Evolutionary conservation across 1,140 invertebrate species (phyloP).

Genomic region (Ditylenchus dipsaci): DNA sequence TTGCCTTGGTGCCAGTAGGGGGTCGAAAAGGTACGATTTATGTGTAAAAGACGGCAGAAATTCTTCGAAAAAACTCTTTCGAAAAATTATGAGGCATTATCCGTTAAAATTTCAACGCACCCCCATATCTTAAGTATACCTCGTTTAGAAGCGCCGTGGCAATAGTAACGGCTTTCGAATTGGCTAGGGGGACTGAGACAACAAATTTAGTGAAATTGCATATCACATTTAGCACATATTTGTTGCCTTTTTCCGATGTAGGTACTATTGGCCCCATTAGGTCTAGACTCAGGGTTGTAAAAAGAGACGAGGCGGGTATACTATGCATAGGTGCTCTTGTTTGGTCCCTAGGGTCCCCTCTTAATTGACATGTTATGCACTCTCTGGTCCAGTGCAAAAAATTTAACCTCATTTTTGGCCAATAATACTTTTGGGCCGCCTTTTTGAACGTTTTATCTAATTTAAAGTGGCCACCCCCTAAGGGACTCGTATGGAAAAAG

Average conservation of each 20-base stretch:
- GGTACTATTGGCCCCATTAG: slow-evolving; percentile 17
- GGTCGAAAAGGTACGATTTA: slow-evolving; percentile 18
- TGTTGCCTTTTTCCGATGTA: slow-evolving; percentile 5
- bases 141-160: slow-evolving; percentile 21
- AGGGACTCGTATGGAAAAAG: slow-evolving; percentile 7
- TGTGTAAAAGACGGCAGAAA: slow-evolving; percentile 8
- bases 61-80: slow-evolving; percentile 18
- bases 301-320: slow-evolving; percentile 1
- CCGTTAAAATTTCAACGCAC: slow-evolving; percentile 10
- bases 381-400: background rate
- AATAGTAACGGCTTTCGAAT: slow-evolving; percentile 13
- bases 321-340: slow-evolving; percentile 4
- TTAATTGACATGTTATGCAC: slow-evolving; percentile 20
- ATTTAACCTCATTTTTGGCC: slow-evolving; percentile 18
- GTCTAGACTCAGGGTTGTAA: slow-evolving; percentile 15
- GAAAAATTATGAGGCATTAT: slow-evolving; percentile 21
- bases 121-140: slow-evolving; percentile 13
- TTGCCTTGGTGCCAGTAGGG: slow-evolving; percentile 23
- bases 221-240: slow-evolving; percentile 19
- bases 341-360: background rate
- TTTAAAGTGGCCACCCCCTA: slow-evolving; percentile 14
- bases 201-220: slow-evolving; percentile 25
- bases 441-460: slow-evolving; percentile 17
- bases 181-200: slow-evolving; percentile 14
- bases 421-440: slow-evolving; percentile 11